Evolutionary conservation across 2,113 vertebrate species (phyloP), one percentile per base, ranked within the genome.

Genomic region (Atrichornis clamosus): DNA sequence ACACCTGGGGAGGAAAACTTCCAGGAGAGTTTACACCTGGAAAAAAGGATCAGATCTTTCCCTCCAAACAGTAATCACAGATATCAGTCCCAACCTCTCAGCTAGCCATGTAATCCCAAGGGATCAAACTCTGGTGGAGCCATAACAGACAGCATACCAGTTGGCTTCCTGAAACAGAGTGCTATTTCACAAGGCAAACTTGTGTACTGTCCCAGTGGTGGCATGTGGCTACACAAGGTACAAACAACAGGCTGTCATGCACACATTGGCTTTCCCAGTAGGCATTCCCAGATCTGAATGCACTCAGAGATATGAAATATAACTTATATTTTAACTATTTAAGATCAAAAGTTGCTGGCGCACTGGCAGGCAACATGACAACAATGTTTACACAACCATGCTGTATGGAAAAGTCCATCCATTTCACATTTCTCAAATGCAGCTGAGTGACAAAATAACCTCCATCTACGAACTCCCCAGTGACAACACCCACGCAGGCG

Each of bases 121-220:
- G 6, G 27, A 84, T 0, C 64, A 65, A 47, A 41, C 2, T 75
- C 50, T 11, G 10, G 33, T 32, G 42, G 27, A 91, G 63, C 13
- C 2, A 1, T 26, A 70, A 49, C 0, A 0, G 26, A 42, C 35
- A 74, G 55, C 32, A 55, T 15, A 67, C 7, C 33, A 49, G 23
- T 8, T 26, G 13, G 26, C 47, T 55, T 70, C 65, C 70, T 85
- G 67, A 86, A 88, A 90, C 15, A 20, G 27, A 64, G 15, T 13
- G 28, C 32, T 52, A 10, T 32, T 79, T 60, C 58, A 41, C 18
- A 83, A 24, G 7, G 26, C 39, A 84, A 75, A 87, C 30, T 12
- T 13, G 7, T 11, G 7, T 15, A 6, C 9, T 21, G 9, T 15
- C 27, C 32, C 49, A 20, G 24, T 27, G 23, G 79, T 4, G 10